Percentiles rank a stretch among this genome's conserved stretches.
Evolutionary conservation across 2,113 vertebrate species (phyloP).

Genomic region (Pelecanus crispus): DNA sequence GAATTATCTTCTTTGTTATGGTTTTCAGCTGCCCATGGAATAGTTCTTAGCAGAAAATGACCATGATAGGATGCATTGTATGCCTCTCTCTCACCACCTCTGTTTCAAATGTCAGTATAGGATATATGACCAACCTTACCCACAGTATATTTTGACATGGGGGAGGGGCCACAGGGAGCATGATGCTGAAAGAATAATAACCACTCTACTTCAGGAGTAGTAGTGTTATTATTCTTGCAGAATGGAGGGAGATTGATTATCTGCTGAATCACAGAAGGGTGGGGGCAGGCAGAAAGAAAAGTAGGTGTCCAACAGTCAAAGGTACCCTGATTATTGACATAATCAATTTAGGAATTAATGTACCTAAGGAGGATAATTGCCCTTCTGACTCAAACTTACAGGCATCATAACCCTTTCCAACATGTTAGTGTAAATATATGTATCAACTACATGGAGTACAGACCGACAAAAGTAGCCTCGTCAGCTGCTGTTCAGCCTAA

Average conservation of each 20-base stretch:
- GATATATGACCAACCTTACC: background rate
- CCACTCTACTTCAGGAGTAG: background rate
- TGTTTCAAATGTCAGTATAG: background rate
- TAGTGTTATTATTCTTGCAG: background rate
- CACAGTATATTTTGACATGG: background rate
- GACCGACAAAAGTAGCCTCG: background rate
- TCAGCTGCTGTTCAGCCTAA: background rate
- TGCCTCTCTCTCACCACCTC: background rate
- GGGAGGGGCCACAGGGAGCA: accelerated
- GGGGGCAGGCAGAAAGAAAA: background rate
- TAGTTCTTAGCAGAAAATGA: background rate
- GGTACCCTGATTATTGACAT: background rate
- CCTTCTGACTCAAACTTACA: background rate
- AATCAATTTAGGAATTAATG: background rate
- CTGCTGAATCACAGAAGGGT: background rate
- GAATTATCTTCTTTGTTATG: background rate
- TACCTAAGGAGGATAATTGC: background rate
- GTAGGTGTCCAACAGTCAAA: background rate
- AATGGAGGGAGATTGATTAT: background rate
- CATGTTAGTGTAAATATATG: background rate
- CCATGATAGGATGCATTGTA: background rate
- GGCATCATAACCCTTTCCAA: background rate
- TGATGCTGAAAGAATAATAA: background rate
- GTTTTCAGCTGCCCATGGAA: background rate
- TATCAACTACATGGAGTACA: background rate